Conservation (phyloP, 2,888 invertebrate species). For the Pachliopta kotzebuea region DNA sequence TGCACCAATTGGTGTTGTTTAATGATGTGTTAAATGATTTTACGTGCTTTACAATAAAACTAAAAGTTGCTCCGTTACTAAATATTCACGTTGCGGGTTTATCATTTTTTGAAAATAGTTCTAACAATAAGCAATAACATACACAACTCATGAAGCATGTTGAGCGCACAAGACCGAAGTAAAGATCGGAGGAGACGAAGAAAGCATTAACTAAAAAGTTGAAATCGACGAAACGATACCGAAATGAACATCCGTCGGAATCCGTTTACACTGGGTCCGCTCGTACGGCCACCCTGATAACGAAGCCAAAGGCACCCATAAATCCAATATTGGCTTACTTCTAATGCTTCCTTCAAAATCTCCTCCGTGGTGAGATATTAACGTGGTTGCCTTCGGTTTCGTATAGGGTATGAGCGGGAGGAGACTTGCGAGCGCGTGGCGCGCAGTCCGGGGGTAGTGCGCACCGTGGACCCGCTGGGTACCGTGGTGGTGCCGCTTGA, state of each 20-base stretch:
- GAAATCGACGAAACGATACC: conserved; percentile 35
- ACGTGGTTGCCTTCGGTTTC: conserved; percentile 90
- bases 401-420: conserved; percentile 83
- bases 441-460: conserved; percentile 73
- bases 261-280: conserved; percentile 33
- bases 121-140: conserved; percentile 4
- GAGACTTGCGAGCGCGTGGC: conserved; percentile 43
- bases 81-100: too few relatives aligned
- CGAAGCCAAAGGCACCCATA: conserved; percentile 78
- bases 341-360: conserved; percentile 48
- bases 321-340: conserved; percentile 42
- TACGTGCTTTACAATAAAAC: too few relatives aligned
- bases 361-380: conserved; percentile 39
- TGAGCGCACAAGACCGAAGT: conserved; percentile 47
- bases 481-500: conserved; percentile 81
- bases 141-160: conserved; percentile 29
- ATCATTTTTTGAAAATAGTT: too few relatives aligned
- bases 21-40: too few relatives aligned
- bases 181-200: conserved; percentile 49
- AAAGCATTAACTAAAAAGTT: conserved; percentile 42
- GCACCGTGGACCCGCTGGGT: conserved; percentile 89
- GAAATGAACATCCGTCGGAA: conserved; percentile 33
- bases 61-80: too few relatives aligned
- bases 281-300: conserved; percentile 52
- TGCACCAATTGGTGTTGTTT: too few relatives aligned